phyloP scores from a whole-genome alignment of 2,888 invertebrate species.

The Volucella bombylans region DNA sequence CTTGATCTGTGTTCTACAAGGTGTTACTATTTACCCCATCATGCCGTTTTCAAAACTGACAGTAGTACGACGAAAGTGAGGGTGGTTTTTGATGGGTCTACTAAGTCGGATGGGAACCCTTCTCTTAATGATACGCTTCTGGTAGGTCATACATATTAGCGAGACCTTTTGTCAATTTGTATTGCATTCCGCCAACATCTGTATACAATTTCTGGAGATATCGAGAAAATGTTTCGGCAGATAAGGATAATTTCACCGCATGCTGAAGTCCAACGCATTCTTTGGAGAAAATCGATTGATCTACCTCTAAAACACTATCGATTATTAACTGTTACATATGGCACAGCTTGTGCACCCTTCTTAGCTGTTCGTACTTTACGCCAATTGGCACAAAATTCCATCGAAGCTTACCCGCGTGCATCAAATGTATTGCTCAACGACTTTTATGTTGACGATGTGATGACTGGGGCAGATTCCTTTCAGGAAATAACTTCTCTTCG shows the following conservation, averaged over 20 bases:
- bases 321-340: slow-evolving; percentile 40
- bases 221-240: slow-evolving; percentile 60
- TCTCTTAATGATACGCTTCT: slow-evolving; percentile 44
- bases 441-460: slow-evolving; percentile 51
- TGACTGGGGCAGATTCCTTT: too few species aligned
- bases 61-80: slow-evolving; percentile 36
- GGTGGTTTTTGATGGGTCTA: slow-evolving; percentile 57
- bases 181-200: slow-evolving; percentile 40
- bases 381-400: slow-evolving; percentile 64
- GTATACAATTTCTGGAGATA: slow-evolving; percentile 44
- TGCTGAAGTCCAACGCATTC: slow-evolving; percentile 44
- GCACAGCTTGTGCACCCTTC: slow-evolving; percentile 37
- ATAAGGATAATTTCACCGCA: slow-evolving; percentile 38
- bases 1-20: neutral
- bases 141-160: slow-evolving; percentile 33
- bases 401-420: slow-evolving; percentile 52
- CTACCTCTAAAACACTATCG: slow-evolving; percentile 36
- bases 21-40: slow-evolving; percentile 44
- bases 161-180: slow-evolving; percentile 40
- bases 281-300: slow-evolving; percentile 31
- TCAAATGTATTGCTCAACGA: slow-evolving; percentile 45
- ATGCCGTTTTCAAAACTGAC: slow-evolving; percentile 45
- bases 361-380: slow-evolving; percentile 56
- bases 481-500: slow-evolving; percentile 15
- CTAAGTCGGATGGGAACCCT: neutral